Evolutionary conservation across 2,888 invertebrate species (phyloP).

Genomic region (Dermolepida albohirtum): DNA sequence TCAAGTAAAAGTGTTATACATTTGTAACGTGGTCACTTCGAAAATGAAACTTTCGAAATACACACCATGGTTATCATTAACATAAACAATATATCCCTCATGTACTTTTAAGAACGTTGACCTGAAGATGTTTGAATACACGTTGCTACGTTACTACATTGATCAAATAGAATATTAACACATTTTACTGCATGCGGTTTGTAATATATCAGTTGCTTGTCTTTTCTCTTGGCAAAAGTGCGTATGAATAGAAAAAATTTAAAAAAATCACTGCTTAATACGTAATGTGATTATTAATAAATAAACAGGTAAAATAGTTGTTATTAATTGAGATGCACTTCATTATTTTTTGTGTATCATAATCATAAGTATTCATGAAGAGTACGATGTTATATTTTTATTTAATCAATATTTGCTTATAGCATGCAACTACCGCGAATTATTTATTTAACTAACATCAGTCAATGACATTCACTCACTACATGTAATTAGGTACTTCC

Average conservation of each 20-base stretch:
- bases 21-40: conserved; percentile 11
- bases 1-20: conserved; percentile 41
- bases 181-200: conserved; percentile 54
- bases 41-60: conserved; percentile 22
- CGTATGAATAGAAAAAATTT: conserved; percentile 8
- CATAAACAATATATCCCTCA: conserved; percentile 20
- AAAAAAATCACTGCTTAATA: not conserved
- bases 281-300: conserved; percentile 25
- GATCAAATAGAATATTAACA: conserved; percentile 60
- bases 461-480: no score
- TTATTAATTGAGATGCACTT: no score
- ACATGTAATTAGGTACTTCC: no score
- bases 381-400: not conserved
- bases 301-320: no score
- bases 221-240: conserved; percentile 30
- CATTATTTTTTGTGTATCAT: not conserved
- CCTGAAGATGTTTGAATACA: conserved; percentile 59
- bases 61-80: conserved; percentile 4
- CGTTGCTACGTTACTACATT: conserved; percentile 59
- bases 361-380: not conserved
- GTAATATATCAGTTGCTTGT: conserved; percentile 34
- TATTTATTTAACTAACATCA: no score
- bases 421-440: no score
- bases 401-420: conserved; percentile 8
- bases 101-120: conserved; percentile 55